Percentiles rank a stretch among this genome's conserved stretches.
Evolutionary conservation across 2,113 vertebrate genomes (phyloP).

Genomic region (Podarcis cretensis): DNA sequence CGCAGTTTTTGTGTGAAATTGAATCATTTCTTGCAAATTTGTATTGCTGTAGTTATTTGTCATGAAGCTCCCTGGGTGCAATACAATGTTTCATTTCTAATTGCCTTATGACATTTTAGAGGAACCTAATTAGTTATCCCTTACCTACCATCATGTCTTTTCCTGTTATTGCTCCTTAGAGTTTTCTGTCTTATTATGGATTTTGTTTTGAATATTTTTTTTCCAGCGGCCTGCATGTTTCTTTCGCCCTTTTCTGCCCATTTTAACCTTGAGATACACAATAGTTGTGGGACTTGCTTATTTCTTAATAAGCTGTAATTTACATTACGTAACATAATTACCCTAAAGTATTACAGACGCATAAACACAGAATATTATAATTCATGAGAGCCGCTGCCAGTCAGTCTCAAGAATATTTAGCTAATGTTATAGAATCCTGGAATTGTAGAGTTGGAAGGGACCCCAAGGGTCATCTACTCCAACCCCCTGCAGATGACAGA

Average conservation of each 20-base stretch:
- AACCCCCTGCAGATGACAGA: no score
- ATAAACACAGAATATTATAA: no score
- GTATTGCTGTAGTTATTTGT: background rate
- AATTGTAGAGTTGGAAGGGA: no score
- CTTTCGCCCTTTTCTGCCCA: constrained; percentile 3
- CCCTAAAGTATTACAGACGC: no score
- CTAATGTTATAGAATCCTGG: no score
- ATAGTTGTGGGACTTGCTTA: no score
- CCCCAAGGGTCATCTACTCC: no score
- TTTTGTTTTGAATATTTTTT: background rate
- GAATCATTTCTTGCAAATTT: background rate
- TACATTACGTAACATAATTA: no score
- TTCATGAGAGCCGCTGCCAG: no score
- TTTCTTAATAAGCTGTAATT: no score
- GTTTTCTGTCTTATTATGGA: constrained; percentile 35
- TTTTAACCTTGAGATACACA: background rate
- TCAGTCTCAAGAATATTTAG: no score
- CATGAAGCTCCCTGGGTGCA: background rate
- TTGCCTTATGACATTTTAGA: background rate
- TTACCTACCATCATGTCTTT: background rate
- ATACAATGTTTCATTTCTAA: constrained; percentile 18
- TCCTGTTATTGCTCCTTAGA: constrained; percentile 5
- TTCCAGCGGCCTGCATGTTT: background rate
- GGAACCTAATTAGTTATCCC: background rate
- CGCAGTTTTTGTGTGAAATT: background rate